phyloP scores from a whole-genome alignment of 2,888 invertebrate genomes.

The Eilema sororculum region DNA sequence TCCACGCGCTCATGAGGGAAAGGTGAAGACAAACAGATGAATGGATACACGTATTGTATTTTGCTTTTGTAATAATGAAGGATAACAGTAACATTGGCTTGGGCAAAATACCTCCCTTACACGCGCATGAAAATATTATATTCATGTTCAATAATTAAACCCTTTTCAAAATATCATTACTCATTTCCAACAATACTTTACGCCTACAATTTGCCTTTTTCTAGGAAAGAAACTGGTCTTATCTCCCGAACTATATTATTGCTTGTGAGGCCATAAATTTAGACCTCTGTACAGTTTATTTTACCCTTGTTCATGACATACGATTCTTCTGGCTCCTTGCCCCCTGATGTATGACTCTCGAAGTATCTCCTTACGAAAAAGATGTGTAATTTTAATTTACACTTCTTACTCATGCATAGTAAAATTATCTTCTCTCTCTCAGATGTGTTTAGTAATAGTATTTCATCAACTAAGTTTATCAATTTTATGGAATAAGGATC shows the following conservation, averaged over 20 bases:
- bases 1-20: no score
- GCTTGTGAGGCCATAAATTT: conserved; percentile 13
- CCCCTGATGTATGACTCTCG: conserved; percentile 10
- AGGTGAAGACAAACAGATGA: no score
- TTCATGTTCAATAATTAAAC: background rate
- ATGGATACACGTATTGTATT: no score
- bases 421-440: no score
- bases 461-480: no score
- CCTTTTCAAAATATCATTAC: background rate
- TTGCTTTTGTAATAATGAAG: no score
- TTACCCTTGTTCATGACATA: conserved; percentile 16
- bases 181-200: background rate
- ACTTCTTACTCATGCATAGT: background rate
- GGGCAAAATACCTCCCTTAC: no score
- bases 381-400: background rate
- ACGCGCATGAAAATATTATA: no score
- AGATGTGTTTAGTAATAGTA: no score
- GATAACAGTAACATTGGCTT: no score
- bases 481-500: no score
- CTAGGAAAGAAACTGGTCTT: background rate
- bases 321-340: conserved; percentile 12
- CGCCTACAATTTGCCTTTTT: background rate
- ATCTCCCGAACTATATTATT: conserved; percentile 15
- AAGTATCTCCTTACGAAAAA: conserved; percentile 7
- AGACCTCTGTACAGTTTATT: conserved; percentile 7